These are phyloP conservation scores for Cettia cetti DNA, from an alignment of 2,113 vertebrate species.

Conservation along the genomic window DNA sequence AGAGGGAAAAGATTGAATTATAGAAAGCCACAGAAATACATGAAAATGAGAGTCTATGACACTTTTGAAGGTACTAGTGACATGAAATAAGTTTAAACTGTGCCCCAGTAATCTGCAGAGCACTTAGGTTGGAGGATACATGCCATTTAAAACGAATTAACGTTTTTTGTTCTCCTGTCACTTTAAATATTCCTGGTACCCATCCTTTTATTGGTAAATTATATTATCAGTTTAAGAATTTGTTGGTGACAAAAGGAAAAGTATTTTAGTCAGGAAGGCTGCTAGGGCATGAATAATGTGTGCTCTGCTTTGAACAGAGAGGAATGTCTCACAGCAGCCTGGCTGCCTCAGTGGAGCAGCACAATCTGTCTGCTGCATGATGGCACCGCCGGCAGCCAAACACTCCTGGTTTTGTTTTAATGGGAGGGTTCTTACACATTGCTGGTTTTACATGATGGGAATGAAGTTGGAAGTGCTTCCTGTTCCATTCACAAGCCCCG, in stretches of 20 bases:
- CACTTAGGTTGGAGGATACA: not conserved
- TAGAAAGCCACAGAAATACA: not conserved
- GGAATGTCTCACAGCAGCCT: slow-evolving; percentile 50
- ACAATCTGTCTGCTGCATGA: slow-evolving; percentile 61
- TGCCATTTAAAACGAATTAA: slow-evolving; percentile 12
- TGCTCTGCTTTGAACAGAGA: slow-evolving; percentile 42
- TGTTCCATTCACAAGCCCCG: slow-evolving; percentile 61
- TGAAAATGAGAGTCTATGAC: not conserved
- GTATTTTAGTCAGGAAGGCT: slow-evolving; percentile 50
- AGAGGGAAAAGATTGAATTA: not conserved
- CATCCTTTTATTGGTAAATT: slow-evolving; percentile 31
- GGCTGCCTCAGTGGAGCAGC: slow-evolving; percentile 34
- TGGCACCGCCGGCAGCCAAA: slow-evolving; percentile 69
- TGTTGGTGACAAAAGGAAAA: slow-evolving; percentile 28
- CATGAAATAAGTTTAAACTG: not conserved
- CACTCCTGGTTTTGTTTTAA: slow-evolving; percentile 65
- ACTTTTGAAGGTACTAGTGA: not conserved
- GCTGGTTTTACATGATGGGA: slow-evolving; percentile 72
- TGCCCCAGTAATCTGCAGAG: not conserved
- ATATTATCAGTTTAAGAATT: slow-evolving; percentile 46
- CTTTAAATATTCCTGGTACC: not conserved
- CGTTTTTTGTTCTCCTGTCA: slow-evolving; percentile 9
- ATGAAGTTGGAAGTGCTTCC: slow-evolving; percentile 72
- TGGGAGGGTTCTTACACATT: slow-evolving; percentile 67
- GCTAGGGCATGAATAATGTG: slow-evolving; percentile 52